These are phyloP conservation scores for Junco hyemalis DNA, from an alignment of 2,113 vertebrate genomes.

Conservation along the genomic window DNA sequence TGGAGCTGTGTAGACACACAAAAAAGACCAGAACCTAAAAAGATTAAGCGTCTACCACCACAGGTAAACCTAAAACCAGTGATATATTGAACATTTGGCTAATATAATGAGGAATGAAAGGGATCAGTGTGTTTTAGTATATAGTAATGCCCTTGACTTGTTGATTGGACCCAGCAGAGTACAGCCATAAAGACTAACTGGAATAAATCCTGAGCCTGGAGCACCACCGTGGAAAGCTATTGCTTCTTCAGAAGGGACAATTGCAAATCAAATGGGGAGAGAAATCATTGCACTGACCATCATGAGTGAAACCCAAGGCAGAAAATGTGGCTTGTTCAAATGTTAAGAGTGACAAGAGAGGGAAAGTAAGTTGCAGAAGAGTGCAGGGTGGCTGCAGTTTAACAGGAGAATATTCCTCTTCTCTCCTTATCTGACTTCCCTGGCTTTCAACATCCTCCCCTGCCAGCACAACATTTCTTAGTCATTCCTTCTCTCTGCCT, in stretches of 20 bases:
- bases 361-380: not conserved
- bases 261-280: not conserved
- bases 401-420: not conserved
- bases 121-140: not conserved
- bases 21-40: not conserved
- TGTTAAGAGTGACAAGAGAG: not conserved
- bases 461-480: not conserved
- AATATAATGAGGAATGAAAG: not conserved
- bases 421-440: not conserved
- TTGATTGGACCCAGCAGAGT: not conserved
- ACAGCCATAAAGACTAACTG: not conserved
- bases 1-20: not conserved
- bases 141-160: not conserved
- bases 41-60: accelerated
- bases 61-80: not conserved
- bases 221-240: not conserved
- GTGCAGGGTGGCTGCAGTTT: not conserved
- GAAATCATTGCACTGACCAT: not conserved
- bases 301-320: not conserved
- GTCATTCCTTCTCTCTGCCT: not conserved
- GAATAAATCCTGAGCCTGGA: not conserved
- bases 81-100: not conserved
- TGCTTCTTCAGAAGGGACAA: not conserved
- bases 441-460: not conserved
- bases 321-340: not conserved